Conservation (phyloP, 2,888 invertebrate species). For the Trissonchulus latispiculum region DNA sequence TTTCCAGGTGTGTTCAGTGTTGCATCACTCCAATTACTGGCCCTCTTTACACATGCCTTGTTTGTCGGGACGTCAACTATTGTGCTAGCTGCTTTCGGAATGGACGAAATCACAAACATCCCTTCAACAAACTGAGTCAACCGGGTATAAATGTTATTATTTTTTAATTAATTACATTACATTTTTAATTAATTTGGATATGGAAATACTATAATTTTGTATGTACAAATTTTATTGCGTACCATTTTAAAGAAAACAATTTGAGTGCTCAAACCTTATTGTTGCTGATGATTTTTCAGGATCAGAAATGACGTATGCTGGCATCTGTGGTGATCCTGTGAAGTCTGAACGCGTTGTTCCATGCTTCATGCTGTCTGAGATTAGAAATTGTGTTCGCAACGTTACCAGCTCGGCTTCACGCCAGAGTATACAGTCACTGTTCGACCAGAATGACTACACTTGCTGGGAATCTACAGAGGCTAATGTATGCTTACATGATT, state of each 20-base stretch:
- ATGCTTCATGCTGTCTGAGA: background rate
- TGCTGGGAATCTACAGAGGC: no score
- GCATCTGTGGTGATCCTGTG: background rate
- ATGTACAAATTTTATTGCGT: no score
- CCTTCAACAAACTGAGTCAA: conserved; percentile 58
- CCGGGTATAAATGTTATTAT: conserved; percentile 53
- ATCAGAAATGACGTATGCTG: background rate
- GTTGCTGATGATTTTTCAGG: no score
- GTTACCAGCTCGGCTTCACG: background rate
- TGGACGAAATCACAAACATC: conserved; percentile 57
- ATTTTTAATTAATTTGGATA: no score
- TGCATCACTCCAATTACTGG: conserved; percentile 57
- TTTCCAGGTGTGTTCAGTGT: conserved; percentile 57
- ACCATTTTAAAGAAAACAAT: no score
- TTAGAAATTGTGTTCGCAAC: background rate
- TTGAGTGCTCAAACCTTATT: no score
- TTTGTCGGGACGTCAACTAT: conserved; percentile 61
- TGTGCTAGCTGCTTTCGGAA: conserved; percentile 64
- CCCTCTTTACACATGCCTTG: conserved; percentile 60
- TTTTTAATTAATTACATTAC: no score
- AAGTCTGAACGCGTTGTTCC: background rate
- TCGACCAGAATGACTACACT: no score
- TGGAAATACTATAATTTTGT: no score
- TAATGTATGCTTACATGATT: no score
- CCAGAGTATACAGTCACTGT: no score